Conservation (phyloP, 1,140 invertebrate species). For the Lysiphlebus fabarum region DNA sequence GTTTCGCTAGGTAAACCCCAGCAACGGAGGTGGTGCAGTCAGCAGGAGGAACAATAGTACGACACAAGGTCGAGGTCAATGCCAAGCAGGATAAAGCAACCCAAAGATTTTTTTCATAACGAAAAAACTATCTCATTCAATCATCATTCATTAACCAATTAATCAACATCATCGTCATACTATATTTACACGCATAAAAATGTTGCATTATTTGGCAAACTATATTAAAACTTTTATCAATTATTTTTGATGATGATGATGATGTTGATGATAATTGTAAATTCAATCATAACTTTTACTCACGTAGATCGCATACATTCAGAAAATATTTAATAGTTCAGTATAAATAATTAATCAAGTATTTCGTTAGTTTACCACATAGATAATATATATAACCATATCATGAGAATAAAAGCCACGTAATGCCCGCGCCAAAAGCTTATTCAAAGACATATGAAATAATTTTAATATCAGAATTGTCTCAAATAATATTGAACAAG, state of each 20-base stretch:
- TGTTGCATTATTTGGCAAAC: too few relatives aligned
- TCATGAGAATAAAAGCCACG: slow-evolving; percentile 30
- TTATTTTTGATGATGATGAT: too few relatives aligned
- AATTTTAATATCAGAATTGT: slow-evolving; percentile 11
- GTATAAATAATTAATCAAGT: not conserved
- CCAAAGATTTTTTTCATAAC: slow-evolving; percentile 42
- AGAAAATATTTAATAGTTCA: too few relatives aligned
- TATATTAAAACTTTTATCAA: too few relatives aligned
- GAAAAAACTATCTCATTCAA: slow-evolving; percentile 12
- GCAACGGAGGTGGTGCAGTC: slow-evolving; percentile 57
- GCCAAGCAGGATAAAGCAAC: slow-evolving; percentile 56
- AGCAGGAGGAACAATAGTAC: slow-evolving; percentile 57
- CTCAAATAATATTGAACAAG: too few relatives aligned
- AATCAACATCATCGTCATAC: too few relatives aligned
- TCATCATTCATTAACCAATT: slow-evolving; percentile 11
- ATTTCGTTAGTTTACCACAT: slow-evolving; percentile 4
- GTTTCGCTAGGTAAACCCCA: slow-evolving; percentile 79
- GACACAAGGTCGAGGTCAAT: slow-evolving; percentile 59
- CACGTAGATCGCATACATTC: too few relatives aligned
- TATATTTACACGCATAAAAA: too few relatives aligned
- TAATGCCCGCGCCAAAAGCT: slow-evolving; percentile 45
- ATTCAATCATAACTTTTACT: too few relatives aligned
- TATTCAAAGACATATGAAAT: slow-evolving; percentile 29
- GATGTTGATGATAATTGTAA: too few relatives aligned
- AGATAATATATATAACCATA: slow-evolving; percentile 9